Conservation (phyloP, 1,140 invertebrate genomes). For the Drosophila nasuta region DNA sequence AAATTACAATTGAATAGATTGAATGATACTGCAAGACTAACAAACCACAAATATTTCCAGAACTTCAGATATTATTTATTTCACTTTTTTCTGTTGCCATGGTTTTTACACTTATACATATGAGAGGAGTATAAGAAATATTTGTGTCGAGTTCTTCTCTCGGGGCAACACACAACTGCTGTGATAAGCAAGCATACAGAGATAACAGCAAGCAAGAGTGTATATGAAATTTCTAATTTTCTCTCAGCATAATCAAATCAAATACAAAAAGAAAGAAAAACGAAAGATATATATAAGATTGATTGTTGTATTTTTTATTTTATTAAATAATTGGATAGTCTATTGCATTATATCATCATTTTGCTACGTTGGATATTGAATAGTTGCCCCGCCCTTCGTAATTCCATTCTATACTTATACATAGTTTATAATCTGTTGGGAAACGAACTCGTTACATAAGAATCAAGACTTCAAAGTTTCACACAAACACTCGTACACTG, state of each 20-base stretch:
- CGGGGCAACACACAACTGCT: conserved; percentile 8
- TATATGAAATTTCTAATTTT: conserved; percentile 17
- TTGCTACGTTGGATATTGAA: conserved; percentile 8
- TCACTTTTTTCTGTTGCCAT: conserved; percentile 4
- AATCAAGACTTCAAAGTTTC: conserved; percentile 33
- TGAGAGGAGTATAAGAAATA: background rate
- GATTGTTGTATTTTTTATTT: background rate
- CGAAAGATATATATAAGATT: background rate
- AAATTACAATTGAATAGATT: background rate
- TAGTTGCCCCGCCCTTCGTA: conserved; percentile 30
- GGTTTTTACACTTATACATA: conserved; percentile 3
- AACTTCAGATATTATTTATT: conserved; percentile 6
- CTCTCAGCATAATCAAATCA: background rate
- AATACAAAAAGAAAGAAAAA: too few relatives aligned
- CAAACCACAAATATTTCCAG: background rate
- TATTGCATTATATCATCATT: conserved; percentile 25
- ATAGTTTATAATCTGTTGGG: conserved; percentile 30
- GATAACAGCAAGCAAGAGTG: conserved; percentile 33
- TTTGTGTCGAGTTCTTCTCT: conserved; percentile 26
- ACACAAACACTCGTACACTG: conserved; percentile 33
- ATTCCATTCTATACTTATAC: conserved; percentile 3
- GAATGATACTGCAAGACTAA: background rate
- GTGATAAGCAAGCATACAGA: conserved; percentile 31
- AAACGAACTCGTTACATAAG: conserved; percentile 40
- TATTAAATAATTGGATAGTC: conserved; percentile 6